Evolutionary conservation across 92 coral and sea anemone genomes (phyloP), one percentile per base, ranked within the genome.

Genomic region (Phenganax subtilis): DNA sequence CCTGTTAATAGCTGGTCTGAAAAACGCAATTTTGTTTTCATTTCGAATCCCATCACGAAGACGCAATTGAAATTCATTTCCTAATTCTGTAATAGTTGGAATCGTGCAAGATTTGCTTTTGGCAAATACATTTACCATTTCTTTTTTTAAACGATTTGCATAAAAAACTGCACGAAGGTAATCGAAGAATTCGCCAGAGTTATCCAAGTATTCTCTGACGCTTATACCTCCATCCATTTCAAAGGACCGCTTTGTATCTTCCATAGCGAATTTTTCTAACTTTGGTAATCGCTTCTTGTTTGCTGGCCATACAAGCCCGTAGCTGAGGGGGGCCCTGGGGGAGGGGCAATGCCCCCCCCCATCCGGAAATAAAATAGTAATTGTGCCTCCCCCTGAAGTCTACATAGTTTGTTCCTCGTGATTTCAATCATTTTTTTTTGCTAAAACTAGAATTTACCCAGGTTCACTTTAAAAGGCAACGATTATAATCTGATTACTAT

Each of bases 121-220:
- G 65, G 65, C 12, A 59, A 25, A 59, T 14, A n/a, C 5, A 59
- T 14, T 59, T 59, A 14, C 65, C 17, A 3, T 12, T 9, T 4
- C 63, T 55, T 0, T 12, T 31, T 6, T 71, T 15, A 54, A 54
- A 10, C 60, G 57, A 71, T 68, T 52, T 0, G 65, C 81, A 73
- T 86, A 75, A 80, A 88, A 51, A 4, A 87, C 55, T 17, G 94
- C 94, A 8, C 89, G 86, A 8, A 86, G 84, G 76, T 87, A 90
- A n/a, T 55, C 64, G 56, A 75, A 52, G 68, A 90, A 88, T 55
- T 88, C 87, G 2, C 37, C 70, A 55, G 82, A 81, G 54, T 83
- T 47, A 37, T 89, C 87, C 14, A 25, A 29, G 56, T 90, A 90
- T 51, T 90, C 94, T 15, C 54, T 71, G 29, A 44, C 72, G 20